A percentile compares a stretch with the other conserved stretches of the same genome.
These are phyloP conservation scores for Protomyctophum bolini DNA, from an alignment of 2,113 vertebrate species.

Conservation along the genomic window DNA sequence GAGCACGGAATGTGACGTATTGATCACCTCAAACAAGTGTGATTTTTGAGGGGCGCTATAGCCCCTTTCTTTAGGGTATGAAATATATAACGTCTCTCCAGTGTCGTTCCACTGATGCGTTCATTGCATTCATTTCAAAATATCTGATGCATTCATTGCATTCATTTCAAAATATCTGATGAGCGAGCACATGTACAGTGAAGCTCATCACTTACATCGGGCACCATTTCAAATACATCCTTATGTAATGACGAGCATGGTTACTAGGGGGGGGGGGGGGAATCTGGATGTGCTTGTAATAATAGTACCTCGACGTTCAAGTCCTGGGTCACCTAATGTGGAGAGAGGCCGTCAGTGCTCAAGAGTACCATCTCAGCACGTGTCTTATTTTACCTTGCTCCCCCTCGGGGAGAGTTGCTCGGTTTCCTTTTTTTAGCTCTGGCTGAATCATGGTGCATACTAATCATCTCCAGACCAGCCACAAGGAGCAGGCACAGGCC, in stretches of 20 bases:
- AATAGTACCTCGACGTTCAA: slow-evolving; percentile 8
- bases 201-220: too few species aligned
- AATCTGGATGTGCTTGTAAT: slow-evolving; percentile 20
- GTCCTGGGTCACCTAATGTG: slow-evolving; percentile 43
- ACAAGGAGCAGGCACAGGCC: too few species aligned
- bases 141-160: not conserved
- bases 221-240: too few species aligned
- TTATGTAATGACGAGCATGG: slow-evolving; percentile 9
- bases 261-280: not conserved
- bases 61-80: too few species aligned
- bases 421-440: slow-evolving; percentile 73
- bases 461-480: too few species aligned
- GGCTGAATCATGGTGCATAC: slow-evolving; percentile 68
- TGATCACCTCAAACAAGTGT: not conserved
- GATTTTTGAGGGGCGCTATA: not conserved
- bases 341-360: not conserved
- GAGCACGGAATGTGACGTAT: too few species aligned
- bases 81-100: not conserved
- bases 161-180: too few species aligned
- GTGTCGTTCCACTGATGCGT: not conserved
- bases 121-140: not conserved
- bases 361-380: slow-evolving; percentile 65
- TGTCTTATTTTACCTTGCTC: slow-evolving; percentile 59
- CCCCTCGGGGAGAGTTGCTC: slow-evolving; percentile 42
- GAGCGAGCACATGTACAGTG: too few species aligned